phyloP scores from a whole-genome alignment of 2,113 vertebrate genomes.

The Odocoileus hemionus region DNA sequence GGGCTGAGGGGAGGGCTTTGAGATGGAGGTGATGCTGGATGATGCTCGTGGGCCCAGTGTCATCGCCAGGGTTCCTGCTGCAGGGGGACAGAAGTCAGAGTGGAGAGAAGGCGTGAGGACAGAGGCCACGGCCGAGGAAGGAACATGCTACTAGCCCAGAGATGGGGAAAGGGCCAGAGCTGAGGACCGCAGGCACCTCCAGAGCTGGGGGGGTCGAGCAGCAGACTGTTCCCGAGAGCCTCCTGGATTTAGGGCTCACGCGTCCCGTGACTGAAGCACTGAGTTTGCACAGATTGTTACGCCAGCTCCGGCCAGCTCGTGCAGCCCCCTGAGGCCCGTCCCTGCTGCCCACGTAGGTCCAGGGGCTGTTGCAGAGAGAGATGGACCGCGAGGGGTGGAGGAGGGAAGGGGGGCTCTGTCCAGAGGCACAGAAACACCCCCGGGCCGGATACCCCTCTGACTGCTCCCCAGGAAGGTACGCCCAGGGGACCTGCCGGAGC shows the following conservation, averaged over 20 bases:
- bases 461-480: background rate
- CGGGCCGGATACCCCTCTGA: rapidly evolving
- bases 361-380: no score
- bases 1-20: background rate
- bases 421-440: background rate
- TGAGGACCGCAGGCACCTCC: rapidly evolving
- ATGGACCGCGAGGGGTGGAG: rapidly evolving
- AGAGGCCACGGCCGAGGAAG: background rate
- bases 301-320: rapidly evolving
- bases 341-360: background rate
- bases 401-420: background rate
- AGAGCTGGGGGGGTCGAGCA: rapidly evolving
- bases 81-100: background rate
- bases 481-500: background rate
- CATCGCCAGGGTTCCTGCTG: background rate
- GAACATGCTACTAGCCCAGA: rapidly evolving
- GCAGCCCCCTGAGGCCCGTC: rapidly evolving
- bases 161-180: rapidly evolving
- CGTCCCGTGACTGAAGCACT: rapidly evolving
- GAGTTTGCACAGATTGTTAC: rapidly evolving
- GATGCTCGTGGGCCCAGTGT: background rate
- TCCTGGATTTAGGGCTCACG: rapidly evolving
- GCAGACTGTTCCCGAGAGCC: rapidly evolving
- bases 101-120: background rate
- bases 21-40: rapidly evolving